Percentiles rank a stretch among this genome's conserved stretches.
Evolutionary conservation across 2,113 vertebrate genomes (phyloP).

Genomic region (Embiotoca jacksoni): DNA sequence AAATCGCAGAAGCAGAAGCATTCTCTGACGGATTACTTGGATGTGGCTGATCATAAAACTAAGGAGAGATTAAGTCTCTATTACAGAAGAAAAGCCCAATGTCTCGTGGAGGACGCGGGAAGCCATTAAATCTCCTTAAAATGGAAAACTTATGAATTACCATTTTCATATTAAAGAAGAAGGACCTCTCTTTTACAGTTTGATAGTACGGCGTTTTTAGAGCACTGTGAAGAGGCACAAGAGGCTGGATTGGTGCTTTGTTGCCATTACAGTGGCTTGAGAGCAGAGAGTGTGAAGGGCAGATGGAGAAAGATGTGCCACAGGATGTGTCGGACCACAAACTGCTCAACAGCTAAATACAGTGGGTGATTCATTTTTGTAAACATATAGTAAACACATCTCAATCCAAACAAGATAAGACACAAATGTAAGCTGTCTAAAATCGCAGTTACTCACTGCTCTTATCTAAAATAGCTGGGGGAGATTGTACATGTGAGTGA

Average conservation of each 20-base stretch:
- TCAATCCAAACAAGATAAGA: slow-evolving; percentile 33
- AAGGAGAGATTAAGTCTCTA: slow-evolving; percentile 18
- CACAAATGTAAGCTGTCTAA: slow-evolving; percentile 12
- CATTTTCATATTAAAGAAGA: slow-evolving; percentile 16
- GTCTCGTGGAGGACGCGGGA: slow-evolving; percentile 3
- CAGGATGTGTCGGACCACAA: slow-evolving; percentile 57
- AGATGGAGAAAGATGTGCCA: slow-evolving; percentile 28
- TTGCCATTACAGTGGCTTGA: slow-evolving; percentile 24
- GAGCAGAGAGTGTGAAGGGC: slow-evolving; percentile 19
- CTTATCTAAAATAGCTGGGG: slow-evolving; percentile 36
- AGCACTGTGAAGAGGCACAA: background rate
- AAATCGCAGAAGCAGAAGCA: slow-evolving; percentile 31
- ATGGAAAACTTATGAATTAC: slow-evolving; percentile 19
- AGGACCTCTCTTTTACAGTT: background rate
- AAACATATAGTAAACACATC: slow-evolving; percentile 12
- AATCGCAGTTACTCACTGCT: background rate
- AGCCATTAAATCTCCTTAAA: slow-evolving; percentile 28
- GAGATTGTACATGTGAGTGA: background rate
- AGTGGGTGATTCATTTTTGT: too few species aligned
- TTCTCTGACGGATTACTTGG: slow-evolving; percentile 31
- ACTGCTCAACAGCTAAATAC: background rate
- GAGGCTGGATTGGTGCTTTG: background rate
- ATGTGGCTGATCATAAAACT: slow-evolving; percentile 33
- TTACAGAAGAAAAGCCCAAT: background rate
- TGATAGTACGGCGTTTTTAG: background rate